Evolutionary conservation across 2,888 invertebrate genomes (phyloP), one percentile per base, ranked within the genome.

Genomic region (Leucophenga montana): DNA sequence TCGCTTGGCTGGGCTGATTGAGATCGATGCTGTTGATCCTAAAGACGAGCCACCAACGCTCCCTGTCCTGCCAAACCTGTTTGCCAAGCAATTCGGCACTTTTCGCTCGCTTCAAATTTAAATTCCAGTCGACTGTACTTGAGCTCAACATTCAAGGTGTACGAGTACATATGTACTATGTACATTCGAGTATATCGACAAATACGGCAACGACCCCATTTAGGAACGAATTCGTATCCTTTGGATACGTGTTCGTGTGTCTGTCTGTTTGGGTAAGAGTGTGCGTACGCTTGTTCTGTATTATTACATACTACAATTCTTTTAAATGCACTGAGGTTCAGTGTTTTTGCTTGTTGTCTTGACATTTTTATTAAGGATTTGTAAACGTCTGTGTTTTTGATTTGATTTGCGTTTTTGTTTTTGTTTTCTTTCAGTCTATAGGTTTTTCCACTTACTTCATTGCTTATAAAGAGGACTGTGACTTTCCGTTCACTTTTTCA

Each of bases 81-180:
- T 56, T 22, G 56, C 3, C 9, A 22, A 13, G n/a, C 9, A 9
- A 22, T 14, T 9, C 20, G 20, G 9, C 6, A 20, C 18, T 20
- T 22, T 22, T 53, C 53, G 53, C 16, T 20, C 11, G n/a, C 22
- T 56, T 56, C 22, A 22, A 56, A 39, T 56, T 9, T 14, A 22
- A 11, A 56, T 22, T 56, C 14, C 22, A 6, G 9, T 22, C 56
- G 56, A 56, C 56, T 56, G 56, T 56, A 56, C 56, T 22, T 18
- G 1, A 56, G 1, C 18, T 0, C 11, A 1, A 18, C n/a, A 18
- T 20, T 53, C 18, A 53, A 53, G 53, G 53, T 53, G 53, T 53
- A 18, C 53, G 53, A 53, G 16, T 27, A 27, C 27, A 27, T 27
- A 4, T 3, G 27, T n/a, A n/a, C n/a, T n/a, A n/a, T n/a, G 27